Evolutionary conservation across 2,888 invertebrate species (phyloP), one percentile per base, ranked within the genome.

Genomic region (Catocala fraxini): DNA sequence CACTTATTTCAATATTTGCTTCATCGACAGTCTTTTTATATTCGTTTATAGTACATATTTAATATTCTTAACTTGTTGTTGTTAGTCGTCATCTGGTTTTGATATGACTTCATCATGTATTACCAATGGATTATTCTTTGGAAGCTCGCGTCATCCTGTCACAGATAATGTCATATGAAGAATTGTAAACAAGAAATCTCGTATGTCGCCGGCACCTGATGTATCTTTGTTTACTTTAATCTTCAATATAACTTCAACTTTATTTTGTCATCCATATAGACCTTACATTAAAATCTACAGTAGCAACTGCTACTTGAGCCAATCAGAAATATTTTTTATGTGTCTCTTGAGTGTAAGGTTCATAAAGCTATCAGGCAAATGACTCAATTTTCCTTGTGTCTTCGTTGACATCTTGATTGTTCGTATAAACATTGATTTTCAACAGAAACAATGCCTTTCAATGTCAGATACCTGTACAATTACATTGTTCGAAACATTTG

Each of bases 221-320:
- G 63, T 57, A 62, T 49, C 51, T 56, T 62, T 54, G 51, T 59
- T 75, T 59, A 48, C 43, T 25, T 56, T 60, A 41, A 54, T 47
- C 42, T 61, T 6, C 35, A 12, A 49, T 53, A n/a, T 10, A 34
- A 56, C 47, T 55, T 61, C 48, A 25, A n/a, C 45, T 59, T 68
- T 63, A 63, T n/a, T n/a, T n/a, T 46, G 53, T 56, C 60, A 56
- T 51, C 15, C 1, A 62, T 58, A 53, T 33, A 55, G 56, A 54
- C 56, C 34, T 45, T 7, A 5, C 43, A 51, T 59, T 48, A 33
- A 51, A n/a, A 59, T 65, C 60, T 33, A 48, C 53, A 15, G 42
- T 13, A 42, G 5, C 15, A 6, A 13, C 6, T 41, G 15, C 34
- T 55, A 49, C 15, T 45, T 41, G 13, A 49, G 25, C 25, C 10